Percentiles rank a stretch among this genome's conserved stretches.
phyloP scores from a whole-genome alignment of 2,113 vertebrate species.

The Phocoena phocoena region DNA sequence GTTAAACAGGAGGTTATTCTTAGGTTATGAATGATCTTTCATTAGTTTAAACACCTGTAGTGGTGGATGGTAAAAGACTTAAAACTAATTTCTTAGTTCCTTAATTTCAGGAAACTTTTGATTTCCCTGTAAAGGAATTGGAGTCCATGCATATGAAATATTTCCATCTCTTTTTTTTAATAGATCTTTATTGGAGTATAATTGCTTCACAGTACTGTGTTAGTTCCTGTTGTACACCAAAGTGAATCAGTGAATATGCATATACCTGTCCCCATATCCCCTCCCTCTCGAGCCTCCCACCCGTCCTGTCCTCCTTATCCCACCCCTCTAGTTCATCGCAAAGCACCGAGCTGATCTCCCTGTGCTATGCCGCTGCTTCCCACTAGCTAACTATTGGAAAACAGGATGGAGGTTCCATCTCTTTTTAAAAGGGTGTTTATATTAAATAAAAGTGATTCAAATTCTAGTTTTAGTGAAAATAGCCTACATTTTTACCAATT shows the following conservation, averaged over 20 bases:
- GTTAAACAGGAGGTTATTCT: constrained; percentile 2
- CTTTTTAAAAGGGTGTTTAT: background rate
- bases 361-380: too few relatives aligned
- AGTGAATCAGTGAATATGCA: too few relatives aligned
- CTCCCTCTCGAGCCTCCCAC: too few relatives aligned
- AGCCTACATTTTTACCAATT: background rate
- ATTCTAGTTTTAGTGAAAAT: background rate
- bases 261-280: too few relatives aligned
- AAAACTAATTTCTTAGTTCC: too few relatives aligned
- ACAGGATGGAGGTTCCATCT: background rate
- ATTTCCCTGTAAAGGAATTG: background rate
- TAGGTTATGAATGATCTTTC: background rate
- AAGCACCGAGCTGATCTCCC: too few relatives aligned
- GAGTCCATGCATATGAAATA: background rate
- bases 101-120: background rate
- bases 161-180: background rate
- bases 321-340: too few relatives aligned
- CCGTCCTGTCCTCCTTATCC: too few relatives aligned
- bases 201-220: too few relatives aligned
- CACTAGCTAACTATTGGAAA: too few relatives aligned
- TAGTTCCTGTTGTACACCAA: too few relatives aligned
- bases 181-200: too few relatives aligned
- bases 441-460: background rate
- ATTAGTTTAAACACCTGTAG: background rate
- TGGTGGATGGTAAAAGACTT: background rate